Percentiles rank a stretch among this genome's conserved stretches.
phyloP scores from a whole-genome alignment of 2,888 invertebrate genomes.

The Notocelia uddmanniana region DNA sequence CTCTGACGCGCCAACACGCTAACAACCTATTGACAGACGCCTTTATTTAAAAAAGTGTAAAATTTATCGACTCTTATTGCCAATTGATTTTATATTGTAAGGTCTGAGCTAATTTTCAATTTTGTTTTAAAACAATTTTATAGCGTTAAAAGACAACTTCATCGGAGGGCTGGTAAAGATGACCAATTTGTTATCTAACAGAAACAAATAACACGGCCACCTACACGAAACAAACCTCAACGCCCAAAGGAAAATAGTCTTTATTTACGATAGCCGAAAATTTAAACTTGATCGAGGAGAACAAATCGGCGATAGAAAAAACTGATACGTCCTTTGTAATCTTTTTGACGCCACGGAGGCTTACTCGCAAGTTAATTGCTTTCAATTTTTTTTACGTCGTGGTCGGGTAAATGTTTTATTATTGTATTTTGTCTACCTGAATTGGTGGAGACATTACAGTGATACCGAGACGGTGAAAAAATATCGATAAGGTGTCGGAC shows the following conservation, averaged over 20 bases:
- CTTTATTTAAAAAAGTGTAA: constrained; percentile 42
- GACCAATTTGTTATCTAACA: constrained; percentile 79
- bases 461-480: constrained; percentile 66
- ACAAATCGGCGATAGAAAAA: constrained; percentile 62
- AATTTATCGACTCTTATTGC: constrained; percentile 35
- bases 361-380: constrained; percentile 81
- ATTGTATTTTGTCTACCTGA: constrained; percentile 80
- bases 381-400: constrained; percentile 69
- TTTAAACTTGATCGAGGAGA: constrained; percentile 49
- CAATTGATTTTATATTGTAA: constrained; percentile 12
- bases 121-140: constrained; percentile 47
- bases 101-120: constrained; percentile 23
- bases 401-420: constrained; percentile 75
- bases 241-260: constrained; percentile 51
- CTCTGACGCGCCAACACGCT: constrained; percentile 12
- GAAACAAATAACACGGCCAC: constrained; percentile 80
- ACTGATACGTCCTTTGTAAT: constrained; percentile 83
- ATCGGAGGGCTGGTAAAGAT: constrained; percentile 70
- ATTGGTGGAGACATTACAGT: constrained; percentile 72
- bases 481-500: constrained; percentile 58
- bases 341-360: constrained; percentile 81
- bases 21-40: constrained; percentile 59
- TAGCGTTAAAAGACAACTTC: constrained; percentile 60
- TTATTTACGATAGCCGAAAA: constrained; percentile 53
- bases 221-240: constrained; percentile 58